Base-by-base conservation (phyloP, 2,888 invertebrate species). In the Chironomus tentans region DNA sequence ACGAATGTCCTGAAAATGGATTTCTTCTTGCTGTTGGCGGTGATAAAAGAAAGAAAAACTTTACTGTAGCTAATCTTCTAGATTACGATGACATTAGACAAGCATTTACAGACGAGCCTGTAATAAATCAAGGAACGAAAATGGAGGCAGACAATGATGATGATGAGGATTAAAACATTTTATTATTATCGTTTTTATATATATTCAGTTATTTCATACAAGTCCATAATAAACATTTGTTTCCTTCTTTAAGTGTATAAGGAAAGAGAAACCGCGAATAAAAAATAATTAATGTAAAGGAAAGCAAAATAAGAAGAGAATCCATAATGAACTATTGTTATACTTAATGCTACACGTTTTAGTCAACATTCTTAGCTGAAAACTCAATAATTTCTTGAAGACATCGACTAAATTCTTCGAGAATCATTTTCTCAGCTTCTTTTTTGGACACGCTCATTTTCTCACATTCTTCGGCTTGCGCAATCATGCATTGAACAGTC, bases 321-420 rank as follows among this genome's bases (percentile, higher is more conserved):
- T 56, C 7, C 7, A 18, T 56, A 56, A 56, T 56, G 56, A 56
- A 7, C 56, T 56, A 50, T 38, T 50, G 7, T 15, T 56, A 7
- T 56, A 68, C 22, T 68, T 68, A 28, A 12, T 24, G 13, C 18
- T 56, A 15, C 18, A 18, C 18, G 15, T 68, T 24, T 62, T 74
- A 74, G 61, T 83, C 83, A 15, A 81, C 81, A 77, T 83, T 84
- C 38, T 82, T 82, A 79, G 82, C 83, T 15, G 86, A 86, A 79
- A 90, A 91, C 78, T 90, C 90, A 80, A 98, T 97, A 80, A 98
- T 96, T 85, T 97, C 94, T 80, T 92, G 92, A 77, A 98, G 87
- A 83, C 98, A 98, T 78, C 95, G 89, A 62, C 97, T 95, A 84
- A 98, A 95, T 85, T 99, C 98, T 82, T 96, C 93, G 78, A 98